Evolutionary conservation across 2,888 invertebrate species (phyloP).

Genomic region (Scaptomyza parva): DNA sequence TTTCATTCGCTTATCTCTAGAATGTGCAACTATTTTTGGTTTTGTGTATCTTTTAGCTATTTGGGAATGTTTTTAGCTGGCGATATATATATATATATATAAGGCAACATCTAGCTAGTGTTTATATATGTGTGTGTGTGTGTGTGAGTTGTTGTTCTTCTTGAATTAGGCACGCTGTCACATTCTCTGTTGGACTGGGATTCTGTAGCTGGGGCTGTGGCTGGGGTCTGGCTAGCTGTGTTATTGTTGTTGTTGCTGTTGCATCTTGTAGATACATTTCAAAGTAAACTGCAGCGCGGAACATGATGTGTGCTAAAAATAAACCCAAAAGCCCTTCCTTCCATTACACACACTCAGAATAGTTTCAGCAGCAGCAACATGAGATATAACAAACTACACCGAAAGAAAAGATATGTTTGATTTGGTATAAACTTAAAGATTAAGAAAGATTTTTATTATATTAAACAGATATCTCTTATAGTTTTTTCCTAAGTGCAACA

Average conservation of each 20-base stretch:
- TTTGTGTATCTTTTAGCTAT: conserved; percentile 43
- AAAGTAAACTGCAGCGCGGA: conserved; percentile 64
- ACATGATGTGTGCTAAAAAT: conserved; percentile 60
- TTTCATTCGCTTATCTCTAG: conserved; percentile 53
- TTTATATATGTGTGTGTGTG: conserved; percentile 28
- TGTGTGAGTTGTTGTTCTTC: conserved; percentile 20
- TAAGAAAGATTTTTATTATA: no score
- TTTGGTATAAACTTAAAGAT: not conserved
- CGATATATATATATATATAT: not conserved
- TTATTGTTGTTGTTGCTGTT: conserved; percentile 13
- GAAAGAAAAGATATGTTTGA: not conserved
- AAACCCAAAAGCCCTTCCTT: conserved; percentile 74
- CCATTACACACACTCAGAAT: conserved; percentile 64
- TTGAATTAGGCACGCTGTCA: conserved; percentile 69
- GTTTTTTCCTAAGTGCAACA: not conserved
- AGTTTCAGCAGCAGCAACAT: conserved; percentile 37
- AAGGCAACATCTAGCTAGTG: conserved; percentile 7
- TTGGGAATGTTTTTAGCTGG: conserved; percentile 40
- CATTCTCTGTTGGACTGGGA: no score
- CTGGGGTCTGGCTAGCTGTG: conserved; percentile 39
- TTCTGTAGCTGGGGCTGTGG: conserved; percentile 11
- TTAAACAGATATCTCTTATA: not conserved
- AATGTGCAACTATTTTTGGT: conserved; percentile 70
- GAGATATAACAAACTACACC: conserved; percentile 27
- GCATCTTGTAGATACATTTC: conserved; percentile 71